Conservation (phyloP, 2,888 invertebrate genomes). For the Drosophila fungiperda region DNA sequence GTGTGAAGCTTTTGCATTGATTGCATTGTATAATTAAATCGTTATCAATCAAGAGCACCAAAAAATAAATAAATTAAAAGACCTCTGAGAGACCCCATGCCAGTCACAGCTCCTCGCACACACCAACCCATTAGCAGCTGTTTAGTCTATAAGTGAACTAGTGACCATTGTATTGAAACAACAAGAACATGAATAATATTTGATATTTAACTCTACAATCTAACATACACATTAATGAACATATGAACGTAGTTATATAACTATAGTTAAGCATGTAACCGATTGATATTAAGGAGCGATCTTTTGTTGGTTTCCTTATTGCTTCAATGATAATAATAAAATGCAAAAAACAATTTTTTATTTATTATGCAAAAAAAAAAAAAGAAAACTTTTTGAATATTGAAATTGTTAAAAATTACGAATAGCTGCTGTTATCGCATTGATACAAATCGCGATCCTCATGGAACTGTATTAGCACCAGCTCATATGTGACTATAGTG, state of each 20-base stretch:
- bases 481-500: conserved; percentile 87
- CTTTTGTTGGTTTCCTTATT: conserved; percentile 79
- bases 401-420: conserved; percentile 31
- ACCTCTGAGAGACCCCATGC: conserved; percentile 66
- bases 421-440: conserved; percentile 66
- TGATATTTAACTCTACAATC: conserved; percentile 70
- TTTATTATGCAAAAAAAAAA: conserved; percentile 27
- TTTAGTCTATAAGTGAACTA: conserved; percentile 55
- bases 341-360: conserved; percentile 51
- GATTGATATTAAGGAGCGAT: conserved; percentile 79
- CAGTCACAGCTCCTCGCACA: conserved; percentile 42
- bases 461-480: conserved; percentile 87
- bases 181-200: conserved; percentile 31
- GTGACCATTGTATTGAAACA: conserved; percentile 57
- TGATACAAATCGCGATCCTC: conserved; percentile 81
- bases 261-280: conserved; percentile 73
- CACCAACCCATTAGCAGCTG: conserved; percentile 36
- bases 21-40: conserved; percentile 44
- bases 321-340: conserved; percentile 72
- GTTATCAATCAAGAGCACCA: conserved; percentile 45
- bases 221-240: conserved; percentile 53
- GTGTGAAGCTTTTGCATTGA: conserved; percentile 52
- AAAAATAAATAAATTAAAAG: conserved; percentile 27
- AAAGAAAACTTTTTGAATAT: neutral
- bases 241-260: conserved; percentile 62